These are phyloP conservation scores for Eudasyphora cyanicolor DNA, from an alignment of 2,888 invertebrate genomes.

Conservation along the genomic window DNA sequence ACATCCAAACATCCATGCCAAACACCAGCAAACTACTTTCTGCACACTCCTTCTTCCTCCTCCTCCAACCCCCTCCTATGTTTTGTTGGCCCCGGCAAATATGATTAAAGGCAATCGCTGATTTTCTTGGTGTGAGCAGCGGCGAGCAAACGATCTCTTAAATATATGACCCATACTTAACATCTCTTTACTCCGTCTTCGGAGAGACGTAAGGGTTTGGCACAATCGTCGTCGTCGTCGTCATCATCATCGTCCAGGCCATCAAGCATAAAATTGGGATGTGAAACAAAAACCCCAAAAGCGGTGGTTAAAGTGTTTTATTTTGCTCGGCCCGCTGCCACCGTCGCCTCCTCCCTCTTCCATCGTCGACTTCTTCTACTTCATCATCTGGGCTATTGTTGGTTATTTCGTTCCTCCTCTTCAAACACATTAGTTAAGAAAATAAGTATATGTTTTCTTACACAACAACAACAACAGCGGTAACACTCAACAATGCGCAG, in stretches of 20 bases:
- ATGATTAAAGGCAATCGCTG: conserved; percentile 31
- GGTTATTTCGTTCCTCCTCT: conserved; percentile 21
- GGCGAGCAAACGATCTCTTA: conserved; percentile 27
- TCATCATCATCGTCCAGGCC: background rate
- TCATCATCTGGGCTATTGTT: background rate
- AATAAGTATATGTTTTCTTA: conserved; percentile 28
- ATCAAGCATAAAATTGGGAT: conserved; percentile 13
- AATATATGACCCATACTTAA: conserved; percentile 36
- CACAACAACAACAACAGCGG: background rate
- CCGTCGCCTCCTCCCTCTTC: background rate
- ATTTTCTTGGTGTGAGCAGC: conserved; percentile 28
- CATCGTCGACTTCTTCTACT: background rate
- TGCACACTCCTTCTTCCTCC: too few species aligned
- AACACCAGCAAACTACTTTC: too few species aligned
- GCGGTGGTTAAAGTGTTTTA: conserved; percentile 9
- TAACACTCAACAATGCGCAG: background rate
- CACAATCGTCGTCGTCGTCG: background rate
- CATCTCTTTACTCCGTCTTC: conserved; percentile 23
- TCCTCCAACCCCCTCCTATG: too few species aligned
- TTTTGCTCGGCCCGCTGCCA: background rate
- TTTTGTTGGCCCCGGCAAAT: background rate
- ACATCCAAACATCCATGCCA: background rate
- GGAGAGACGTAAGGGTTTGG: background rate
- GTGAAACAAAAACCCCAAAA: conserved; percentile 21
- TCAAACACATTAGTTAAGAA: conserved; percentile 35